phyloP scores from a whole-genome alignment of 2,888 invertebrate genomes.

The Leucoma salicis region DNA sequence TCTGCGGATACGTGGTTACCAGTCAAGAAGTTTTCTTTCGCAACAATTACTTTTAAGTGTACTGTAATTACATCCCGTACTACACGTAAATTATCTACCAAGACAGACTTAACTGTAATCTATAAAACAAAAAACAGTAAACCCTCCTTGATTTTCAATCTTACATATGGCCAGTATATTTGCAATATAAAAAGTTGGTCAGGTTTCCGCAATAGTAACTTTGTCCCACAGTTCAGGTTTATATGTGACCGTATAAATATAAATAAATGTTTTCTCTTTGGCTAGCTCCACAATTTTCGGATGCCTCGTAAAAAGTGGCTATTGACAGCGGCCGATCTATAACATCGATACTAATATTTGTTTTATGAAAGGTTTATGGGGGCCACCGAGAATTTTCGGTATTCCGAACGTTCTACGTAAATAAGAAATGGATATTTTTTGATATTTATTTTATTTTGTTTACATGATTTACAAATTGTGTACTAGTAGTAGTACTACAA shows the following conservation, averaged over 20 bases:
- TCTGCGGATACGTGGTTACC: too few species aligned
- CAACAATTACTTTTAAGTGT: too few species aligned
- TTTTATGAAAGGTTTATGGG: conserved; percentile 49
- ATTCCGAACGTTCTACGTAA: conserved; percentile 10
- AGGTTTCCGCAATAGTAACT: conserved; percentile 35
- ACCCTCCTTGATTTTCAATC: too few species aligned
- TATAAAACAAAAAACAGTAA: too few species aligned
- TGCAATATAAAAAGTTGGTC: conserved; percentile 18
- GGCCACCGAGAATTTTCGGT: conserved; percentile 10
- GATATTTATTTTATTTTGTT: neutral
- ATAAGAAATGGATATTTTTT: conserved; percentile 11
- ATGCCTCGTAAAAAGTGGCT: conserved; percentile 47
- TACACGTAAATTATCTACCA: too few species aligned
- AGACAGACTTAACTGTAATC: too few species aligned
- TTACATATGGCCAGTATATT: conserved; percentile 28
- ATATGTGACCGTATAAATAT: conserved; percentile 54
- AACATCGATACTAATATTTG: conserved; percentile 57
- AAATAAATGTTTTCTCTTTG: conserved; percentile 48
- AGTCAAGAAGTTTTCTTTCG: too few species aligned
- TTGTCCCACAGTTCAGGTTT: conserved; percentile 33
- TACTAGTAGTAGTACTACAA: too few species aligned
- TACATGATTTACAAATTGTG: neutral
- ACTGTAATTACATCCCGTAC: too few species aligned
- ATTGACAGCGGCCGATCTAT: conserved; percentile 50
- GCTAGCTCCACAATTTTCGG: conserved; percentile 39